Percentiles rank a stretch among this genome's conserved stretches.
Conservation (phyloP, 1,140 invertebrate genomes). For the Piezodorus guildinii region DNA sequence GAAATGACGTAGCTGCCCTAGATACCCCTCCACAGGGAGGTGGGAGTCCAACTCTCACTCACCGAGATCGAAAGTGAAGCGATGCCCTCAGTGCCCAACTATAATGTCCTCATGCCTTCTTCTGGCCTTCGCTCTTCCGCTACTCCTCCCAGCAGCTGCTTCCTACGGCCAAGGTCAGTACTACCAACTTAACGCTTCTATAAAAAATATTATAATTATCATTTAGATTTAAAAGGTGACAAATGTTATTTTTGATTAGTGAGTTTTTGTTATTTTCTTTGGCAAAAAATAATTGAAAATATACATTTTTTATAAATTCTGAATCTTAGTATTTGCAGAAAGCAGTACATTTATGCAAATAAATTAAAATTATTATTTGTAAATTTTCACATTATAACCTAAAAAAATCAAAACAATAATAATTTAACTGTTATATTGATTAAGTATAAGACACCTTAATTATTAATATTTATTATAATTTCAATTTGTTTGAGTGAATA, state of each 20-base stretch:
- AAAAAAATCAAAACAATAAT: too few relatives aligned
- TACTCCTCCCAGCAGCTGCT: neutral
- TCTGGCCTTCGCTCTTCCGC: neutral
- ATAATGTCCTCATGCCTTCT: constrained; percentile 5
- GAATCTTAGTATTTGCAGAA: too few relatives aligned
- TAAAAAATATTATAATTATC: neutral
- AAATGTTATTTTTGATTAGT: neutral
- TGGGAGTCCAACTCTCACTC: constrained; percentile 1
- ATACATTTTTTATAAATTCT: too few relatives aligned
- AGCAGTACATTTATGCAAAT: too few relatives aligned
- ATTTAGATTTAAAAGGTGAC: neutral
- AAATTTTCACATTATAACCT: too few relatives aligned
- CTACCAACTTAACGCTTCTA: neutral
- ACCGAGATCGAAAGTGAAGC: constrained; percentile 7
- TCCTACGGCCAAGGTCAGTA: neutral
- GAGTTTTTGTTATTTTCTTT: too few relatives aligned
- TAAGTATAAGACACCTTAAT: too few relatives aligned
- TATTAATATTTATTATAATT: too few relatives aligned
- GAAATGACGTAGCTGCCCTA: neutral
- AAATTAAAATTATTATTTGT: too few relatives aligned
- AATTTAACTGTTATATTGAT: too few relatives aligned
- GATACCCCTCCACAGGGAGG: neutral
- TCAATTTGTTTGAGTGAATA: too few relatives aligned
- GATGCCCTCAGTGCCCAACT: constrained; percentile 8
- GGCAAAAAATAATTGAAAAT: too few relatives aligned